Base-by-base conservation (phyloP, 2,888 invertebrate species). In the Rhaphigaster nebulosa region DNA sequence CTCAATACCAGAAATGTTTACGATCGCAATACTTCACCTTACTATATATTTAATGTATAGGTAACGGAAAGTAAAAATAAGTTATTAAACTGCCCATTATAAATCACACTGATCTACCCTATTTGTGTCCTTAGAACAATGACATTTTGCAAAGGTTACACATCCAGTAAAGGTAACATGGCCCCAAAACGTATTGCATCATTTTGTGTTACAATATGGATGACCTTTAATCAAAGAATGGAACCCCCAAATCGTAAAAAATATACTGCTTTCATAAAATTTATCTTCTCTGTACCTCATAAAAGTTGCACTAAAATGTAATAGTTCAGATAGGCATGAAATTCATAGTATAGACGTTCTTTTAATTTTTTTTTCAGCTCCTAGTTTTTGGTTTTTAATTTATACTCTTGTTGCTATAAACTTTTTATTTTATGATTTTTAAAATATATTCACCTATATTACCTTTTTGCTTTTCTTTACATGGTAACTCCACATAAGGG, bases 81-180 rank as follows among this genome's bases (percentile, higher is more conserved):
- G 45, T 45, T 45, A 45, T 45, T 45, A 45, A 45, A 4, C 45
- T 45, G 45, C 10, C 45, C n/a, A n/a, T 45, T 34, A 34, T 18
- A 34, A 34, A n/a, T 60, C n/a, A 56, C n/a, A 34, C 29, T 18
- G 65, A 65, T 65, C 18, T 29, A 65, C 15, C 29, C 65, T 65
- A 65, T 65, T 3, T 34, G 18, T 65, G 65, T 65, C 65, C 29
- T 65, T 65, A 65, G 29, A 65, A 65, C 65, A 65, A 65, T 65
- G 65, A 65, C 65, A 65, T 65, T 65, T 65, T 18, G 15, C 18
- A 65, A 65, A 65, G 65, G 65, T 65, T 65, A 65, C 65, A 65
- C 34, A 65, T 65, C 29, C 15, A 29, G 29, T 65, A 65, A 65
- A 65, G 65, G 65, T 18, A 65, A 65, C 65, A 15, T 65, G 18